Percentiles rank a stretch among this genome's conserved stretches.
Conservation (phyloP, 2,113 vertebrate species). For the Pterocles orientalis region DNA sequence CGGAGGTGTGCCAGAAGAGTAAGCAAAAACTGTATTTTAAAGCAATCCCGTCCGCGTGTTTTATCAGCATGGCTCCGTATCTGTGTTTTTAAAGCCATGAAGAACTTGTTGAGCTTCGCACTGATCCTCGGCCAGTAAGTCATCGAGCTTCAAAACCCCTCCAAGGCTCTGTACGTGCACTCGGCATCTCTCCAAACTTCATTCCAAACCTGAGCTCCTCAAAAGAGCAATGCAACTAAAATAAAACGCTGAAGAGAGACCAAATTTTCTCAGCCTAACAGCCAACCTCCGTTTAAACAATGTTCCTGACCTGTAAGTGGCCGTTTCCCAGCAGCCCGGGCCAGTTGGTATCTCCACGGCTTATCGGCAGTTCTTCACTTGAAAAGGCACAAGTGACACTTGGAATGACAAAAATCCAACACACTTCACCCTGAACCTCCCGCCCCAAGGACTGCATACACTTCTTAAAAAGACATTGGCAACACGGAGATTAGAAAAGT, state of each 20-base stretch:
- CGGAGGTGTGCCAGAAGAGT: neutral
- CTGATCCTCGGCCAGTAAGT: neutral
- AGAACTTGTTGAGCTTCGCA: conserved; percentile 4
- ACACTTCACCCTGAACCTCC: neutral
- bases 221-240: neutral
- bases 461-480: conserved; percentile 8
- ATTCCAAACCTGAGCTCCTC: neutral
- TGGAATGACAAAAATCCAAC: conserved; percentile 50
- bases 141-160: neutral
- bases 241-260: neutral
- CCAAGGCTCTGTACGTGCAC: neutral
- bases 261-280: neutral
- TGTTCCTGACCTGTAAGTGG: neutral
- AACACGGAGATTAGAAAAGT: neutral
- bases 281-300: neutral
- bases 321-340: neutral
- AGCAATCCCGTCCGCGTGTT: neutral
- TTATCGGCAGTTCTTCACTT: conserved; percentile 18
- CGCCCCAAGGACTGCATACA: neutral
- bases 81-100: conserved; percentile 5
- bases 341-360: neutral
- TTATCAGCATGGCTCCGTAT: neutral
- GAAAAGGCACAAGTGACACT: conserved; percentile 35
- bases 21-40: neutral
- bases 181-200: neutral